These are phyloP conservation scores for Polietes domitor DNA, from an alignment of 2,888 invertebrate genomes.

Conservation along the genomic window DNA sequence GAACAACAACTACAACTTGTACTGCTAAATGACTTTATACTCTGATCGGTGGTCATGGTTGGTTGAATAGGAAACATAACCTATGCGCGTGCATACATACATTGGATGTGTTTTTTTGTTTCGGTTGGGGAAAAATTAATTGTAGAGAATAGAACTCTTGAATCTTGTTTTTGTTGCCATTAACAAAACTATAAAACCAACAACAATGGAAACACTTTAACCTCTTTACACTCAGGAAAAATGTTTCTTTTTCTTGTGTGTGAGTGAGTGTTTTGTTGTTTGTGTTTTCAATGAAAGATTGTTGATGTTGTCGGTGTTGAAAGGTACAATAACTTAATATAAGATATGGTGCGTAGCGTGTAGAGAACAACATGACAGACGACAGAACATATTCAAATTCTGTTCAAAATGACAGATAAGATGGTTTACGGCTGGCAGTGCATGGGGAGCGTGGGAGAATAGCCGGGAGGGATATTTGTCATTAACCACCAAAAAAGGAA, in stretches of 20 bases:
- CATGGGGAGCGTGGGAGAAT: no score
- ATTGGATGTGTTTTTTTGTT: slow-evolving; percentile 13
- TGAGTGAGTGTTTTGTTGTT: no score
- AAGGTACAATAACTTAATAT: no score
- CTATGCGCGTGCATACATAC: slow-evolving; percentile 45
- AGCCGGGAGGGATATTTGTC: no score
- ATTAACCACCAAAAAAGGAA: no score
- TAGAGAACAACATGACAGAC: no score
- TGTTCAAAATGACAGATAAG: no score
- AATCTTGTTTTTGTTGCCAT: not conserved
- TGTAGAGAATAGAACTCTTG: slow-evolving; percentile 45
- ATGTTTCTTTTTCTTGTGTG: not conserved
- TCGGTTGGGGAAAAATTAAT: slow-evolving; percentile 6
- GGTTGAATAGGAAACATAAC: slow-evolving; percentile 52
- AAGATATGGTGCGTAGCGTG: no score
- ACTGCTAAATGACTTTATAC: not conserved
- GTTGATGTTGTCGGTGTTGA: no score
- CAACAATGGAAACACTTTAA: not conserved
- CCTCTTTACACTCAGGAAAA: not conserved
- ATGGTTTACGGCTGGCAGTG: no score
- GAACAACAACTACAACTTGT: not conserved
- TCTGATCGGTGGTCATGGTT: slow-evolving; percentile 46
- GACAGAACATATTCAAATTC: no score
- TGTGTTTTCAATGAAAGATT: no score
- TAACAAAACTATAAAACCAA: not conserved